Evolutionary conservation across 2,797 vertebrate genomes (phyloP).

Genomic region (Muscicapa comitata): DNA sequence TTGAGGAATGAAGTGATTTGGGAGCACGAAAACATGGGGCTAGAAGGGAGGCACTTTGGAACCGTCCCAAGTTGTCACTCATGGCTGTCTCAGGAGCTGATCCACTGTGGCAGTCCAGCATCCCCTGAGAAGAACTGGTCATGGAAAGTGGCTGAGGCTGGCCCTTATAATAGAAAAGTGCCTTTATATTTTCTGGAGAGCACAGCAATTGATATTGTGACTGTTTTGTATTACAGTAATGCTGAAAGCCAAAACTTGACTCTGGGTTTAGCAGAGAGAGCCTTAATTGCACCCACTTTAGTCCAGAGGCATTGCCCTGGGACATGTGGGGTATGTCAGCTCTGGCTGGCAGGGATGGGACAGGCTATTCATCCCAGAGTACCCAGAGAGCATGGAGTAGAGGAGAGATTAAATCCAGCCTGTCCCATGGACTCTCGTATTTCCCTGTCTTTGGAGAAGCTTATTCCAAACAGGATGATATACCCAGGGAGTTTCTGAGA

Average conservation of each 20-base stretch:
- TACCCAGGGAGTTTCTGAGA: not conserved
- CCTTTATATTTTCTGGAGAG: not conserved
- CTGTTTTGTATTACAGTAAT: not conserved
- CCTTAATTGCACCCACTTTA: not conserved
- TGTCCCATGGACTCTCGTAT: rapidly evolving
- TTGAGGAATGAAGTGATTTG: not conserved
- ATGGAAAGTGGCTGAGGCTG: not conserved
- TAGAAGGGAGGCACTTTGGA: not conserved
- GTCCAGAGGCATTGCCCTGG: not conserved
- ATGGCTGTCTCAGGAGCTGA: not conserved
- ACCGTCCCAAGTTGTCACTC: not conserved
- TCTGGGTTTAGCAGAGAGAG: not conserved
- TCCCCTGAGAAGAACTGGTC: not conserved
- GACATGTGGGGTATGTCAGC: not conserved
- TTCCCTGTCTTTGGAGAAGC: not conserved
- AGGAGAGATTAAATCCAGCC: not conserved
- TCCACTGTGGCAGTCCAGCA: not conserved
- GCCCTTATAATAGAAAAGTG: not conserved
- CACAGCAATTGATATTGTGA: not conserved
- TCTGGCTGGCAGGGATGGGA: not conserved
- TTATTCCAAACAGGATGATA: not conserved
- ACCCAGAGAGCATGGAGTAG: not conserved
- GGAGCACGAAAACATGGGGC: not conserved
- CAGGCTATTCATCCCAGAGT: not conserved
- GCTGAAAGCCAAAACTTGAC: not conserved